phyloP scores from a whole-genome alignment of 92 coral and sea anemone genomes.

The Scolanthus callimorphus region DNA sequence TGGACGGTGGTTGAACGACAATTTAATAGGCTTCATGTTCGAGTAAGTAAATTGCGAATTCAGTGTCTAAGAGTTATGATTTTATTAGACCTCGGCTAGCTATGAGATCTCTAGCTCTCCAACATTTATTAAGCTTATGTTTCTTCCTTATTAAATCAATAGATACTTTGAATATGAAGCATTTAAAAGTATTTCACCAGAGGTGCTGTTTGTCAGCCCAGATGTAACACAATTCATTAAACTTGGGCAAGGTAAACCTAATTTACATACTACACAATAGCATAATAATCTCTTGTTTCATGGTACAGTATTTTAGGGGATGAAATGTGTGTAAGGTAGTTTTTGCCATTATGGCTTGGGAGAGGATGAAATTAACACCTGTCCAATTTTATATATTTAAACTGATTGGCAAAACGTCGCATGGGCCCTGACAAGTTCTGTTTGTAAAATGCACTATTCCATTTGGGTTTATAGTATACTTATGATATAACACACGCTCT shows the following conservation, averaged over 20 bases:
- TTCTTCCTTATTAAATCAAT: not conserved
- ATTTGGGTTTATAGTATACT: too few species aligned
- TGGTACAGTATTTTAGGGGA: too few species aligned
- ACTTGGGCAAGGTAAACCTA: constrained; percentile 67
- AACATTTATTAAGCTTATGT: not conserved
- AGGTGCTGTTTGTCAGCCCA: constrained; percentile 83
- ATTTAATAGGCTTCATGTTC: constrained; percentile 86
- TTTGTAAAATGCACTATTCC: too few species aligned
- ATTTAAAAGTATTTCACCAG: constrained; percentile 51
- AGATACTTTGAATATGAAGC: constrained; percentile 83
- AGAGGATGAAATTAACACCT: too few species aligned
- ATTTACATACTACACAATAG: not conserved
- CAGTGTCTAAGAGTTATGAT: not conserved
- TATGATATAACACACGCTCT: too few species aligned
- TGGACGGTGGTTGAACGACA: constrained; percentile 93
- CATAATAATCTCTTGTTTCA: too few species aligned
- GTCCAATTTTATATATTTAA: too few species aligned
- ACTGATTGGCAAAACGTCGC: too few species aligned
- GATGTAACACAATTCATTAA: constrained; percentile 88
- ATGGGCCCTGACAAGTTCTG: too few species aligned
- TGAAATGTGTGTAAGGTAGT: too few species aligned
- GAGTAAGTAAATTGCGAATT: constrained; percentile 56
- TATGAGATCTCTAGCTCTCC: not conserved
- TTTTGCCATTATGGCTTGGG: too few species aligned
- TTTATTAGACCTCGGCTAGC: not conserved